These are phyloP conservation scores for Dicyrtomina minuta DNA, from an alignment of 2,888 invertebrate genomes.

Conservation along the genomic window DNA sequence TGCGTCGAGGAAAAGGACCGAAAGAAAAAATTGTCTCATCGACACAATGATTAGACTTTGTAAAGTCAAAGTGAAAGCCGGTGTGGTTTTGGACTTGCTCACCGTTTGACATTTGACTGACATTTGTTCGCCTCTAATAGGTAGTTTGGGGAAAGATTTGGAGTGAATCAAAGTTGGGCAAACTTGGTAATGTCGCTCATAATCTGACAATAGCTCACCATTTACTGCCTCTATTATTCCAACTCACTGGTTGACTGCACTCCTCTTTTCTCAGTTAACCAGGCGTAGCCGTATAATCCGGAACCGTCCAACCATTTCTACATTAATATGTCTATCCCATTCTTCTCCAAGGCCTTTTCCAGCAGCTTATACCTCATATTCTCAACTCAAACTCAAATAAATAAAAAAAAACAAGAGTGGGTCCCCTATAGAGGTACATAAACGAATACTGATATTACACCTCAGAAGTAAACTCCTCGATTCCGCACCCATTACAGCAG, in stretches of 20 bases:
- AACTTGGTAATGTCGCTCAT: constrained; percentile 41
- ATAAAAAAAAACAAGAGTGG: too few species aligned
- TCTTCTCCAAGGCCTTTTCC: too few species aligned
- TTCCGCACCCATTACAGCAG: too few species aligned
- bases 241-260: constrained; percentile 28
- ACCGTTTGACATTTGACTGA: constrained; percentile 53
- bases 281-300: constrained; percentile 32
- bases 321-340: too few species aligned
- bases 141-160: constrained; percentile 52
- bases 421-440: too few species aligned
- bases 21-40: too few species aligned
- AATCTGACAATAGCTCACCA: constrained; percentile 38
- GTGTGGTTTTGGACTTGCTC: constrained; percentile 18
- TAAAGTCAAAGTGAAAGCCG: too few species aligned
- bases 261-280: constrained; percentile 31
- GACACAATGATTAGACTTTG: too few species aligned
- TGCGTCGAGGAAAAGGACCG: too few species aligned
- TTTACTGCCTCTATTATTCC: constrained; percentile 35
- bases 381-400: too few species aligned
- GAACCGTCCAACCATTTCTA: not conserved
- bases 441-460: constrained; percentile 7
- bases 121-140: constrained; percentile 54
- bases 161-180: constrained; percentile 31
- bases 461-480: not conserved
- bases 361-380: too few species aligned